Conservation (phyloP, 1,140 invertebrate species). For the Palaemon carinicauda region DNA sequence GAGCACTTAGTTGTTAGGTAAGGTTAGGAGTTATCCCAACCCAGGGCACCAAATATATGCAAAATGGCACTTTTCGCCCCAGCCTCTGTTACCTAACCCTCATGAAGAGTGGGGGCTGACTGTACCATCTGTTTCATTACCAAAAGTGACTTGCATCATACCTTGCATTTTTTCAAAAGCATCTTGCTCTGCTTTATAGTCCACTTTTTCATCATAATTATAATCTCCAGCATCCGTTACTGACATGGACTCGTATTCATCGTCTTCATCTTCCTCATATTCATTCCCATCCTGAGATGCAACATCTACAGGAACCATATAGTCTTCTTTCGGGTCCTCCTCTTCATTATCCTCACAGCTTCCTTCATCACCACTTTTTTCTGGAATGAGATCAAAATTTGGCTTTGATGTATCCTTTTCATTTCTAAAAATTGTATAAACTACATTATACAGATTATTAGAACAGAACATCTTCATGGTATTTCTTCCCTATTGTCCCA, state of each 20-base stretch:
- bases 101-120: too few relatives aligned
- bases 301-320: too few relatives aligned
- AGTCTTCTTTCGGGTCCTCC: slow-evolving; percentile 38
- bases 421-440: background rate
- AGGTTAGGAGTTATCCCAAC: too few relatives aligned
- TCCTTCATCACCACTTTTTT: slow-evolving; percentile 7
- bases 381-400: slow-evolving; percentile 3
- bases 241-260: slow-evolving; percentile 30
- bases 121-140: too few relatives aligned
- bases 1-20: too few relatives aligned
- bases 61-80: too few relatives aligned
- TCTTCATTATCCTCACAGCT: slow-evolving; percentile 48
- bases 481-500: too few relatives aligned
- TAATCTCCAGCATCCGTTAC: slow-evolving; percentile 15
- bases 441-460: too few relatives aligned
- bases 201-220: slow-evolving; percentile 60
- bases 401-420: background rate
- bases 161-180: slow-evolving; percentile 26
- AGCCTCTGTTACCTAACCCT: too few relatives aligned
- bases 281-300: background rate
- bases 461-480: too few relatives aligned
- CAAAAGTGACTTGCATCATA: background rate
- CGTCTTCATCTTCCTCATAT: slow-evolving; percentile 9
- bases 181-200: slow-evolving; percentile 62
- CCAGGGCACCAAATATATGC: too few relatives aligned